phyloP scores from a whole-genome alignment of 2,888 invertebrate species.

The Perdita meconis region DNA sequence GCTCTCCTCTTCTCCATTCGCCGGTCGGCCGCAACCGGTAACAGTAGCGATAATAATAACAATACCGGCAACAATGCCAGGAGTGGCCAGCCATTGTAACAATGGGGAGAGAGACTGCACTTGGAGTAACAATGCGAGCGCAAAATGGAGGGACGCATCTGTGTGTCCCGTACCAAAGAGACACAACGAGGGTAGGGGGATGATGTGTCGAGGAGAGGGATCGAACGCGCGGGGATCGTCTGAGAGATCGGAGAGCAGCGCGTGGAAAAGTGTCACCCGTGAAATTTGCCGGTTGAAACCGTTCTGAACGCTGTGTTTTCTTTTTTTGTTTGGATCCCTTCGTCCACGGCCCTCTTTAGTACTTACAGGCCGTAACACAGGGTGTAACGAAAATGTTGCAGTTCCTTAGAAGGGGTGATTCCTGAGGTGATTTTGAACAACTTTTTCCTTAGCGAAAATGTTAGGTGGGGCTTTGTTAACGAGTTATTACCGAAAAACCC shows the following conservation, averaged over 20 bases:
- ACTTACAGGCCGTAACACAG: too few species aligned
- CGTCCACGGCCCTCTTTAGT: too few species aligned
- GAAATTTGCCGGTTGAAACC: conserved; percentile 1
- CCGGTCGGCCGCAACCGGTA: conserved; percentile 77
- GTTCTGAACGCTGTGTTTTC: too few species aligned
- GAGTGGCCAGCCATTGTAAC: conserved; percentile 79
- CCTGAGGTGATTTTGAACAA: too few species aligned
- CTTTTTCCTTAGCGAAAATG: too few species aligned
- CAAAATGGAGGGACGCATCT: conserved; percentile 81
- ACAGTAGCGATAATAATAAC: conserved; percentile 83
- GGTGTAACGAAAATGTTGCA: too few species aligned
- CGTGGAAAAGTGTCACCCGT: conserved; percentile 16
- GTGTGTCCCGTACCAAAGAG: conserved; percentile 68
- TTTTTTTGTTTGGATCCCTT: background rate
- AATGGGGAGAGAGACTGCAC: conserved; percentile 79
- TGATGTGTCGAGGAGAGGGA: conserved; percentile 24
- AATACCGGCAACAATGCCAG: conserved; percentile 82
- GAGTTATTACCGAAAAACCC: too few species aligned
- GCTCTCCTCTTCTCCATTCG: conserved; percentile 69
- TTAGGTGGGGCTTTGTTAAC: too few species aligned
- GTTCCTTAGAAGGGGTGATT: too few species aligned
- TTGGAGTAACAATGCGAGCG: conserved; percentile 82
- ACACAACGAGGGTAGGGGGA: conserved; percentile 33
- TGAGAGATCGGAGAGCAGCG: conserved; percentile 6
- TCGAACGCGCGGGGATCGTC: conserved; percentile 8